Conservation (phyloP, 2,888 invertebrate species). For the Halictus ligatus region DNA sequence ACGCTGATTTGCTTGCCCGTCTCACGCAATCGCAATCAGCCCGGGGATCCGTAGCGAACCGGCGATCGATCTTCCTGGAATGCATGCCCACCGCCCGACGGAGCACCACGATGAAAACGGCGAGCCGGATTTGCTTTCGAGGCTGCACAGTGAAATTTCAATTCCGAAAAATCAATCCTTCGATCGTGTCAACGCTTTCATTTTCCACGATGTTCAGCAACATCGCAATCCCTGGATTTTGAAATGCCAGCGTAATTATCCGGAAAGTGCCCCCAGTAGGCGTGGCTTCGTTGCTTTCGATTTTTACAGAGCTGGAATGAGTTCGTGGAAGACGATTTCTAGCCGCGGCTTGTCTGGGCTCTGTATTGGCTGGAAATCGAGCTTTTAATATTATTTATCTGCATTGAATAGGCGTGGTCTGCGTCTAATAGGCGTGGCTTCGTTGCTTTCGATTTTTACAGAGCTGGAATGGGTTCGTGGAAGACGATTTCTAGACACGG, state of each 20-base stretch:
- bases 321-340: neutral
- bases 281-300: neutral
- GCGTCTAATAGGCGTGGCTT: neutral
- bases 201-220: neutral
- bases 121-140: constrained; percentile 6
- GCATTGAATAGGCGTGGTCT: neutral
- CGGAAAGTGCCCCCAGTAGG: neutral
- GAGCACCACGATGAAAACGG: constrained; percentile 27
- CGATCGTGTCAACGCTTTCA: neutral
- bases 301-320: neutral
- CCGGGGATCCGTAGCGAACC: constrained; percentile 37
- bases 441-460: neutral
- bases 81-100: constrained; percentile 23
- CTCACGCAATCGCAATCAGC: constrained; percentile 59
- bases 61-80: constrained; percentile 48
- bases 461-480: neutral
- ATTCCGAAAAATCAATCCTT: neutral
- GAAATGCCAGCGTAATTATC: neutral
- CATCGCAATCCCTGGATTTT: neutral
- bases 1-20: constrained; percentile 55
- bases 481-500: neutral
- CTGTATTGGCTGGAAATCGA: neutral
- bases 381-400: neutral
- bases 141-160: neutral
- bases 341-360: neutral